These are phyloP conservation scores for Pardosa pseudoannulata DNA, from an alignment of 2,888 invertebrate species.

Conservation along the genomic window DNA sequence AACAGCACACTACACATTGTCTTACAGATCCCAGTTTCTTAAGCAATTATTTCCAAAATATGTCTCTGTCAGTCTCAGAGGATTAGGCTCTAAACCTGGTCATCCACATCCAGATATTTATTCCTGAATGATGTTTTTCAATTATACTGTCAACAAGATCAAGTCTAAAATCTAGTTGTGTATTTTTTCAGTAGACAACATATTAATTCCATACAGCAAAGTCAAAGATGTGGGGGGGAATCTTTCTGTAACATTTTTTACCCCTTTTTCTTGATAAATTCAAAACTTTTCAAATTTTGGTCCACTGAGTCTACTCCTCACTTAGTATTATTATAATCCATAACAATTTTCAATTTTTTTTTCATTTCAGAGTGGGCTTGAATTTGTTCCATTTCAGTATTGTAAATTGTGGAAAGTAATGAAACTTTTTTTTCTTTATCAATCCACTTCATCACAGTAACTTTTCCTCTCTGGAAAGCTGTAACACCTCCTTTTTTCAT, in stretches of 20 bases:
- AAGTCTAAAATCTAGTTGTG: slow-evolving; percentile 21
- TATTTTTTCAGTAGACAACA: slow-evolving; percentile 12
- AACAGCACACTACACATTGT: too few relatives aligned
- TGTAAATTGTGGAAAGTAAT: slow-evolving; percentile 23
- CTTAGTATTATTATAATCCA: slow-evolving; percentile 10
- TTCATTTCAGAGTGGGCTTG: background rate
- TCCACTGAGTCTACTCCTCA: background rate
- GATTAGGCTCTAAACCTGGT: slow-evolving; percentile 26
- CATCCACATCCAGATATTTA: background rate
- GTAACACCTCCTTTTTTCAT: background rate
- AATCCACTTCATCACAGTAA: background rate
- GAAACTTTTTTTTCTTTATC: background rate
- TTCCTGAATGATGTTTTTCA: slow-evolving; percentile 21
- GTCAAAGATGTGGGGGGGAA: background rate
- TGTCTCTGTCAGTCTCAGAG: slow-evolving; percentile 24
- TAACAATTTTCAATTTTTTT: background rate
- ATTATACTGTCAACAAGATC: slow-evolving; percentile 25
- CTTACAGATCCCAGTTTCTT: too few relatives aligned
- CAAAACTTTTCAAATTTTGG: slow-evolving; percentile 13
- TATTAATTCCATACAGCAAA: too few relatives aligned
- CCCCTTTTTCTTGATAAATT: background rate
- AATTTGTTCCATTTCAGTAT: slow-evolving; percentile 33
- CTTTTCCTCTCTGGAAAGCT: background rate
- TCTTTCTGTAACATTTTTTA: slow-evolving; percentile 16
- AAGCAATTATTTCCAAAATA: too few relatives aligned